Evolutionary conservation across 2,888 invertebrate genomes (phyloP).

Genomic region (Oxyteleia sp.): DNA sequence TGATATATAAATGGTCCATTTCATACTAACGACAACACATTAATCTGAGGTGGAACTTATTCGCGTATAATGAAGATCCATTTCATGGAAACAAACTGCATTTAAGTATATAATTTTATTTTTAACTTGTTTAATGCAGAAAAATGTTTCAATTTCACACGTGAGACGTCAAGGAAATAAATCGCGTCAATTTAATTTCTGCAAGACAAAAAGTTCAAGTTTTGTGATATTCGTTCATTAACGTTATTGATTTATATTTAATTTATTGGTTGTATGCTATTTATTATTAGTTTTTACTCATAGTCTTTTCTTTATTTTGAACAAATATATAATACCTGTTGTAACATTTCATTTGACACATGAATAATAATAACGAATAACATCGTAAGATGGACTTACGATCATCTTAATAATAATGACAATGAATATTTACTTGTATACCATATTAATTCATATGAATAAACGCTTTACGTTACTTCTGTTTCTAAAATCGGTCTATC

Average conservation of each 20-base stretch:
- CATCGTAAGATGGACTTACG: conserved; percentile 44
- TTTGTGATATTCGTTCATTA: conserved; percentile 9
- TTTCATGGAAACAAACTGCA: conserved; percentile 27
- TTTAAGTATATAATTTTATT: conserved; percentile 14
- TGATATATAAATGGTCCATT: conserved; percentile 26
- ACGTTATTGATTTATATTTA: conserved; percentile 1
- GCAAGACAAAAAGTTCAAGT: conserved; percentile 2
- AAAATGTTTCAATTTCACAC: conserved; percentile 35
- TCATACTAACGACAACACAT: conserved; percentile 11
- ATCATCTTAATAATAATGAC: conserved; percentile 49
- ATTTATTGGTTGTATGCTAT: conserved; percentile 5
- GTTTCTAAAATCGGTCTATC: too few relatives aligned
- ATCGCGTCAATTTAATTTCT: conserved; percentile 21
- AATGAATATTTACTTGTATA: conserved; percentile 46
- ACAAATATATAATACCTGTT: conserved; percentile 2
- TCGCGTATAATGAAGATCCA: conserved; percentile 29
- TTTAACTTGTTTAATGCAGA: conserved; percentile 5
- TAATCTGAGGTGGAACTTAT: conserved; percentile 36
- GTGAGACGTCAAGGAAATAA: conserved; percentile 12
- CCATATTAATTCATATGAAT: too few relatives aligned
- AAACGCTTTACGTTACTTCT: too few relatives aligned
- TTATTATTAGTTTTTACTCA: conserved; percentile 17
- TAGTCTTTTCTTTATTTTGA: conserved; percentile 1
- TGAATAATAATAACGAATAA: conserved; percentile 31
- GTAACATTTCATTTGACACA: conserved; percentile 23